phyloP scores from a whole-genome alignment of 2,797 vertebrate species.

The Microhierax caerulescens region DNA sequence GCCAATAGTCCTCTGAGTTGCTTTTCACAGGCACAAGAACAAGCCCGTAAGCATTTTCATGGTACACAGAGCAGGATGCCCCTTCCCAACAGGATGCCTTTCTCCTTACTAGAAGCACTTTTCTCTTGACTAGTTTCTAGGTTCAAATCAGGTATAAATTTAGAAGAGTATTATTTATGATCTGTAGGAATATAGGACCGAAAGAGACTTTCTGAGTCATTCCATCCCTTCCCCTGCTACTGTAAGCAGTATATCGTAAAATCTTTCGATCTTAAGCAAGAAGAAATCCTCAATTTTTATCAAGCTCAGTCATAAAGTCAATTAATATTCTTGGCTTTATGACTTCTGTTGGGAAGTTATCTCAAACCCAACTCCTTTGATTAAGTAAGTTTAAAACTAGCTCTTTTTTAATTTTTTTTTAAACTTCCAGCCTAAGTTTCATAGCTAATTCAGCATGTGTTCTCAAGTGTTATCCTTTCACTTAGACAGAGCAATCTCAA shows the following conservation, averaged over 20 bases:
- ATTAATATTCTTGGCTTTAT: background rate
- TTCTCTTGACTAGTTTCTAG: background rate
- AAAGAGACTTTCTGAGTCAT: background rate
- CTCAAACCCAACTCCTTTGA: background rate
- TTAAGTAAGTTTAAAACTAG: background rate
- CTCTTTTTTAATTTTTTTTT: background rate
- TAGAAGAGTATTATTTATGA: background rate
- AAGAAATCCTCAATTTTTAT: background rate
- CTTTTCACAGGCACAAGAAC: background rate
- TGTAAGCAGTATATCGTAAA: background rate
- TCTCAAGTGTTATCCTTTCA: background rate
- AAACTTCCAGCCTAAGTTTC: background rate
- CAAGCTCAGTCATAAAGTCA: background rate
- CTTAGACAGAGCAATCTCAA: background rate
- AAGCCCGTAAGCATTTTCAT: background rate
- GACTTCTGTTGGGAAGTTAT: background rate
- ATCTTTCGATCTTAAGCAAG: background rate
- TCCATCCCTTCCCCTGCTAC: background rate
- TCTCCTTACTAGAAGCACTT: background rate
- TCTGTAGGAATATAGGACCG: background rate
- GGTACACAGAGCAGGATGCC: rapidly evolving
- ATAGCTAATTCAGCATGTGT: background rate
- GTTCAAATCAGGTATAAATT: background rate
- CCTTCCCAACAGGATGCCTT: background rate
- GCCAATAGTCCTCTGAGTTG: background rate